Conservation (phyloP, 2,797 vertebrate genomes). For the Thunnus albacares region DNA sequence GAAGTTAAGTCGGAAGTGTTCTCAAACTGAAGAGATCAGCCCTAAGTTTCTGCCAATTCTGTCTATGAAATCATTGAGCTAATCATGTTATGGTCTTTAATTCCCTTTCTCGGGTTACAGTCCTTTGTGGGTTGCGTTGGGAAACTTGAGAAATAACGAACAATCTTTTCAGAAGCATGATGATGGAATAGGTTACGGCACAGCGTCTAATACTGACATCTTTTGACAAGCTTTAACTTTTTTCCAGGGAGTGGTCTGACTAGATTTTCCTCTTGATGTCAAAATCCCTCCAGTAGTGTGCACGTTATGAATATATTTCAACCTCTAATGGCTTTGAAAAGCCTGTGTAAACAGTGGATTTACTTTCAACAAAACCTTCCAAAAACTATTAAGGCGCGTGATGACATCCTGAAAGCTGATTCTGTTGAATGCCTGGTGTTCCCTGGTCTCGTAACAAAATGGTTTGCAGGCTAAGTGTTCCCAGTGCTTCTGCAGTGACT, state of each 20-base stretch:
- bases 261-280: constrained; percentile 54
- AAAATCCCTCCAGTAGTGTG: constrained; percentile 52
- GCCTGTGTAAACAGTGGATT: constrained; percentile 78
- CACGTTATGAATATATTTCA: constrained; percentile 62
- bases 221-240: constrained; percentile 9
- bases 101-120: neutral
- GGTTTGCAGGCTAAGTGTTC: constrained; percentile 71
- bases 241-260: constrained; percentile 55
- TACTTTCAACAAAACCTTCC: constrained; percentile 78
- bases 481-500: constrained; percentile 66
- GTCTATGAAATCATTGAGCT: neutral
- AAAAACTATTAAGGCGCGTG: constrained; percentile 74
- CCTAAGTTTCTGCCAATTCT: constrained; percentile 7
- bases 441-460: constrained; percentile 66
- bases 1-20: constrained; percentile 14
- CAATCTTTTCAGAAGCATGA: neutral
- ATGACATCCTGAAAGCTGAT: constrained; percentile 77
- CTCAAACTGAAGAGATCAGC: constrained; percentile 18
- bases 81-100: constrained; percentile 7
- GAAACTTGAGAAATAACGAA: neutral
- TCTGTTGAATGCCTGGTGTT: constrained; percentile 60
- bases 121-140: constrained; percentile 5
- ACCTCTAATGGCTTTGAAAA: constrained; percentile 73
- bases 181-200: neutral
- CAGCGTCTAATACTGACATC: neutral